Evolutionary conservation across 2,797 vertebrate species (phyloP), one percentile per base, ranked within the genome.

Genomic region (Epinephelus awoara): DNA sequence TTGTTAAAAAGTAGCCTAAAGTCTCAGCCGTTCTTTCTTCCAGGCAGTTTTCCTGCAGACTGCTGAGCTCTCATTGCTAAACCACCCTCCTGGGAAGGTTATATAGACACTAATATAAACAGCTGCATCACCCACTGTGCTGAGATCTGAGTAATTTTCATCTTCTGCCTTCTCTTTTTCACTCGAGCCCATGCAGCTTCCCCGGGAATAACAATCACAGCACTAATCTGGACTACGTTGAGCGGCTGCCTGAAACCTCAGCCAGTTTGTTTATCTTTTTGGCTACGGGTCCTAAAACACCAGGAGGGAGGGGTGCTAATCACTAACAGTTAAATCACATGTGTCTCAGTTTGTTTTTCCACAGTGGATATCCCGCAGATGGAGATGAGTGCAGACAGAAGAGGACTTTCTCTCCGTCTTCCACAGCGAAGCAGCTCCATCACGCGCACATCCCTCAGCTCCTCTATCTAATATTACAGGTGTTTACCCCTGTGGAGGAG

Each of bases 61-160:
- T 17, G 59, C 71, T 65, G 57, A 64, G 69, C 63, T 54, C 18
- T 77, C 25, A 21, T 44, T 68, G 65, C 49, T 54, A n/a, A 71
- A 67, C 29, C 27, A 59, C 21, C 77, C 85, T 74, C 79, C 52
- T 62, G 68, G 71, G 79, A 84, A 79, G 77, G 74, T 85, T 78
- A 67, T 44, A 42, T 29, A 74, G 70, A 85, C 75, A 73, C 44
- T 67, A 67, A 78, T 67, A 87, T 71, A 88, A 91, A 79, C 72
- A 84, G 78, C 75, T 77, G 46, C 70, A 66, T 52, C 0, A 7
- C 87, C 74, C 57, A 51, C 75, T 89, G 75, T 64, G 80, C 64
- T 57, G 72, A 68, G 67, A 87, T 81, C 59, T 23, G 69, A 82
- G 42, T 75, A n/a, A 84, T 84, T 80, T 77, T 75, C 83, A 77